Conservation (phyloP, 1,140 invertebrate species). For the Drosophila sucinea region DNA sequence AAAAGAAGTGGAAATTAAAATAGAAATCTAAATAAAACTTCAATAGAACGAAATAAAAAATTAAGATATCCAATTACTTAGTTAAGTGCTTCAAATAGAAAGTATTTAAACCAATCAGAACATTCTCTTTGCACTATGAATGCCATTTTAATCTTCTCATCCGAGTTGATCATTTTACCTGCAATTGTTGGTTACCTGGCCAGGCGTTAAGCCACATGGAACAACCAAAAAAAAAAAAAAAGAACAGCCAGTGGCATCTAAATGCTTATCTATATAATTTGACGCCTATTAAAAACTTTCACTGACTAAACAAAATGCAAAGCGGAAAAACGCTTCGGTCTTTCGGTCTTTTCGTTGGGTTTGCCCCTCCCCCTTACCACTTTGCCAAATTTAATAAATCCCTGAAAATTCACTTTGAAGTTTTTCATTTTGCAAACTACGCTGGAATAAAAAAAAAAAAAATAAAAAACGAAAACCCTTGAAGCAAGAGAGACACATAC, state of each 20-base stretch:
- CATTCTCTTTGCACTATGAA: no score
- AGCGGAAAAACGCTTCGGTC: constrained; percentile 17
- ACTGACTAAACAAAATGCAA: constrained; percentile 48
- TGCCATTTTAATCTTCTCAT: no score
- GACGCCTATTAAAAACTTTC: constrained; percentile 54
- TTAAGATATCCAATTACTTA: no score
- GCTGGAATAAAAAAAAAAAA: constrained; percentile 18
- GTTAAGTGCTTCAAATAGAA: no score
- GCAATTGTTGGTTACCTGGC: not conserved
- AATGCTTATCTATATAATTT: constrained; percentile 27
- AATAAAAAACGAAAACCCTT: constrained; percentile 12
- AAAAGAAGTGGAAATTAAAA: no score
- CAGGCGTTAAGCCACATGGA: not conserved
- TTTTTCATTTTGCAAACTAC: constrained; percentile 39
- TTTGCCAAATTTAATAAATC: constrained; percentile 51
- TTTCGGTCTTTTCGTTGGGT: constrained; percentile 1
- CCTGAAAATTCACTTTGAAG: constrained; percentile 58
- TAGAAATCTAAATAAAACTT: no score
- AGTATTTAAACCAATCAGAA: no score
- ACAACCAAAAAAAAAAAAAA: not conserved
- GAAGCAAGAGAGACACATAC: constrained; percentile 18
- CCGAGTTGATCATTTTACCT: not conserved
- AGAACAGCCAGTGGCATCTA: not conserved
- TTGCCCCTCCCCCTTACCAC: not conserved
- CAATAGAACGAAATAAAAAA: no score